A percentile compares a stretch with the other conserved stretches of the same genome.
Evolutionary conservation across 2,113 vertebrate species (phyloP).

Genomic region (Vicugna pacos): DNA sequence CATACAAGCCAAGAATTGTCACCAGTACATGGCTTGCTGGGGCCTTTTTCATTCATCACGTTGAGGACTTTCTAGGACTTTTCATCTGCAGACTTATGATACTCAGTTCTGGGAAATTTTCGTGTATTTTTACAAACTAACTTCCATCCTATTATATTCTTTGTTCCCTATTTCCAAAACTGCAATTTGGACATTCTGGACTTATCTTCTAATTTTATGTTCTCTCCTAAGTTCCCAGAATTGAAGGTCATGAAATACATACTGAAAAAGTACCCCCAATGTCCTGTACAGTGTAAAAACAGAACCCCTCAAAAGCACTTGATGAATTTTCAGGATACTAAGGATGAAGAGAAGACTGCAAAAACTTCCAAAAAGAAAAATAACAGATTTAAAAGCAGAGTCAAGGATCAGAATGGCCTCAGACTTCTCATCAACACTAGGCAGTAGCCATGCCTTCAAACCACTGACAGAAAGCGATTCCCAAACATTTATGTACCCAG

Average conservation of each 20-base stretch:
- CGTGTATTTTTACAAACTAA: background rate
- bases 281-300: background rate
- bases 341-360: background rate
- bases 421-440: background rate
- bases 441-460: background rate
- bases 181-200: background rate
- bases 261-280: background rate
- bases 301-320: background rate
- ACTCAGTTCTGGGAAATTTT: background rate
- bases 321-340: background rate
- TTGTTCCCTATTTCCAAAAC: background rate
- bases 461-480: background rate
- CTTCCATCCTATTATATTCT: background rate
- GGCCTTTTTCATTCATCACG: background rate
- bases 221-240: background rate
- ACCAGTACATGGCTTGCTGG: accelerated
- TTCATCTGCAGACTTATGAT: background rate
- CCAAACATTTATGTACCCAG: background rate
- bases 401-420: background rate
- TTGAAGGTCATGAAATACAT: background rate
- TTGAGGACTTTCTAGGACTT: background rate
- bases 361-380: background rate
- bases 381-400: background rate
- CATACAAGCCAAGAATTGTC: background rate
- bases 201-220: slow-evolving; percentile 22